Base-by-base conservation (phyloP, 2,113 vertebrate genomes). In the Salvelinus namaycush region DNA sequence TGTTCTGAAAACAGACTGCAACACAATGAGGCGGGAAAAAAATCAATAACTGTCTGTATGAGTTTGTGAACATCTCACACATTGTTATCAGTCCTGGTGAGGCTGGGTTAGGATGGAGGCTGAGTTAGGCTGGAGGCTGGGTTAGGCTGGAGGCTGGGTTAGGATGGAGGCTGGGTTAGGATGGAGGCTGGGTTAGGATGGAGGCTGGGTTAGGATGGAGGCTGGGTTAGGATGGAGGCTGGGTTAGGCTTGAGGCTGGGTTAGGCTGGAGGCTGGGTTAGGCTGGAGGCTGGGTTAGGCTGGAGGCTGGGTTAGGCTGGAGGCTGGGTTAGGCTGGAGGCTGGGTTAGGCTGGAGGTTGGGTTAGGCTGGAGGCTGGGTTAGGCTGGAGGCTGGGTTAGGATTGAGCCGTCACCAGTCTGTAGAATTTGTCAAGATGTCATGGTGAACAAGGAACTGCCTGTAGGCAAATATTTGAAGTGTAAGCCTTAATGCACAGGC, bases 1-100 rank as follows among this genome's bases (percentile, higher is more conserved):
- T 81, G 57, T 70, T 82, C 20, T 79, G 70, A 73, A 78, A 86
- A 70, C 59, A 74, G 64, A 24, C 29, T 14, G 67, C 82, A n/a
- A 78, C 72, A 80, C 72, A 86, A 81, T 81, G 72, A 34, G 44
- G 68, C 13, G n/a, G 22, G 70, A 20, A 22, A 31, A 64, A 75
- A 72, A 44, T 59, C 71, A 16, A 51, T 34, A 44, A n/a, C 64
- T 39, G 34, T 71, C 73, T 31, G 18, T 31, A 27, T 79, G 26
- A 72, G 20, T 70, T 73, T 51, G 24, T 78, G 57, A 70, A 70
- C 13, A 62, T 79, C 18, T 66, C 3, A 73, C 14, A 4, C 20
- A 12, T 69, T 80, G 20, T 72, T 78, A 84, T 70, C 12, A 67
- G 74, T 78, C 6, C 31, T 31, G 49, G 16, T 0, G 11, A 76